Evolutionary conservation across 1,140 invertebrate species (phyloP), one percentile per base, ranked within the genome.

Genomic region (Acromyrmex heyeri): DNA sequence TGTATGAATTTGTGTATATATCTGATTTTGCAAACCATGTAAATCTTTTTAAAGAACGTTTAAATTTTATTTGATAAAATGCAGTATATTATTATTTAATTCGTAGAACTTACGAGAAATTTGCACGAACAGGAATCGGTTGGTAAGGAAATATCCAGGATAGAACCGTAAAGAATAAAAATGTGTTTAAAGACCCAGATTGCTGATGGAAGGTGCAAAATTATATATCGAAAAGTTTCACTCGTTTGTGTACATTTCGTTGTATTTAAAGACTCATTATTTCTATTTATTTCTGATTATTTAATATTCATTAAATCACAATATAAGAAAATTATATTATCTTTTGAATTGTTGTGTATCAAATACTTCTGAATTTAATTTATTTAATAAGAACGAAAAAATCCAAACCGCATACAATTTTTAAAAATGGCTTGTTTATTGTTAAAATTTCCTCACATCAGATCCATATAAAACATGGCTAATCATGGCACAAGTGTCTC

Each of bases 401-500:
- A 65, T n/a, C 8, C 5, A 82, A 59, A 82, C 34, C 8, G 6
- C 18, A 82, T 55, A 12, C 12, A 21, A n/a, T 14, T 44, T 16
- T 44, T 61, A 21, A 81, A 67, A 24, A 73, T 73, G 18, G 27
- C 0, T 57, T 21, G 10, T 83, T 83, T 83, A 83, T 83, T 83
- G 24, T 75, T 6, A 30, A 82, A 59, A 2, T 50, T 61, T 50
- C 27, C 38, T 73, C 55, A 79, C 14, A 79, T 67, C 77, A 73
- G 67, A 83, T 83, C 55, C 69, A 83, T 61, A 59, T 14, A 73
- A 21, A 59, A 73, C 69, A 50, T 61, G 38, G 38, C 6, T 24
- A 61, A 73, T 61, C 69, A 50, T 61, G 38, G 38, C 38, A 61
- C 38, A n/a, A 6, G 7, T 50, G 4, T 34, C 69, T 62, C 18